Percentiles rank a stretch among this genome's conserved stretches.
Evolutionary conservation across 2,888 invertebrate genomes (phyloP).

Genomic region (Eristalis tenax): DNA sequence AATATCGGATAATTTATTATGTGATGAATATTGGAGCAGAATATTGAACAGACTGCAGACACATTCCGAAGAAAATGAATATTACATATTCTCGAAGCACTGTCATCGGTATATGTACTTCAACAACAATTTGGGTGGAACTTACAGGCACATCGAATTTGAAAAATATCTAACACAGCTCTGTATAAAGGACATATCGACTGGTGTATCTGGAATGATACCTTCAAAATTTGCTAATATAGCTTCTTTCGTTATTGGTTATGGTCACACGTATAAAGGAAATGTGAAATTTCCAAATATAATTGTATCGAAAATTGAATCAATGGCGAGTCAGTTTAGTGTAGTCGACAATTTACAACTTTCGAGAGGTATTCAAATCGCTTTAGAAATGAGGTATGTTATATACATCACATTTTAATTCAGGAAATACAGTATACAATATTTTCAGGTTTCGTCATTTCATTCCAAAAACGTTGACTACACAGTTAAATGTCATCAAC

Average conservation of each 20-base stretch:
- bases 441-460: constrained; percentile 75
- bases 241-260: constrained; percentile 81
- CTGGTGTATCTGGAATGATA: constrained; percentile 78
- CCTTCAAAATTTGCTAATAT: constrained; percentile 80
- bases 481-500: constrained; percentile 77
- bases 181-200: constrained; percentile 78
- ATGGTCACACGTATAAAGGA: constrained; percentile 79
- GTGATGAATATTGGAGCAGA: constrained; percentile 82
- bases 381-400: constrained; percentile 76
- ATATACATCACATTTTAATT: neutral
- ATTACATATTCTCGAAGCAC: constrained; percentile 79
- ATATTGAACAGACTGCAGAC: constrained; percentile 78
- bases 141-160: constrained; percentile 82
- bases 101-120: constrained; percentile 83
- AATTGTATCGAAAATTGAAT: constrained; percentile 79
- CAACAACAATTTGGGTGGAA: constrained; percentile 82
- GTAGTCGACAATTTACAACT: constrained; percentile 80
- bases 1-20: constrained; percentile 81
- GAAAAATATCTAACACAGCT: constrained; percentile 81
- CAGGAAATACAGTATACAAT: neutral
- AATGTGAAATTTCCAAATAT: constrained; percentile 78
- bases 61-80: constrained; percentile 73
- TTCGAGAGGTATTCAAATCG: constrained; percentile 81
- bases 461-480: constrained; percentile 73
- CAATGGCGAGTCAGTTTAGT: constrained; percentile 80